Conservation (phyloP, 2,888 invertebrate species). For the Cheilosia vernalis region DNA sequence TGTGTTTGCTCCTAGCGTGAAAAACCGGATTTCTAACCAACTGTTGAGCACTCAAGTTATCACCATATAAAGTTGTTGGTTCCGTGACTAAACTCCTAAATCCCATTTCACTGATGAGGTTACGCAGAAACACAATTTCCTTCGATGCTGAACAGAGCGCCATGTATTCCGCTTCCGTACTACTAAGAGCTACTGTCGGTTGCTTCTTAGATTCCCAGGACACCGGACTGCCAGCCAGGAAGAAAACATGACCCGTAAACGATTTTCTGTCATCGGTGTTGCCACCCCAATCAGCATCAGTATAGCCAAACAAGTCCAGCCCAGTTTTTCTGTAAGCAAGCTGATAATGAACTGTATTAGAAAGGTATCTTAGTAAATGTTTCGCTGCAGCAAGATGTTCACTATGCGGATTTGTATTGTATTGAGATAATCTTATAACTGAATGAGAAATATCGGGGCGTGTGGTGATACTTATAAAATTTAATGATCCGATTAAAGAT, state of each 20-base stretch:
- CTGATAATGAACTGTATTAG: background rate
- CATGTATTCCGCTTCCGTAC: constrained; percentile 26
- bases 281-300: constrained; percentile 54
- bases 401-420: too few species aligned
- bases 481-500: constrained; percentile 27
- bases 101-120: background rate
- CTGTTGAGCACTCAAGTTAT: too few species aligned
- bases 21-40: constrained; percentile 25
- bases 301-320: constrained; percentile 15
- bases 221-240: constrained; percentile 28
- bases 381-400: too few species aligned
- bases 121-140: constrained; percentile 32
- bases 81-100: too few species aligned
- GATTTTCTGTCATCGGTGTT: constrained; percentile 40
- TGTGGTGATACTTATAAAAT: background rate
- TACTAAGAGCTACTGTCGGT: constrained; percentile 17
- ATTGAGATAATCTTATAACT: too few species aligned
- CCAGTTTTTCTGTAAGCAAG: constrained; percentile 46
- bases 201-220: constrained; percentile 45
- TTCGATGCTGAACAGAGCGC: constrained; percentile 34
- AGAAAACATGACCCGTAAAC: constrained; percentile 32
- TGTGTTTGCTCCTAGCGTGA: constrained; percentile 44
- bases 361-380: too few species aligned
- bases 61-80: background rate
- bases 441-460: too few species aligned